phyloP scores from a whole-genome alignment of 1,140 invertebrate species.

The Lordiphosa collinella region DNA sequence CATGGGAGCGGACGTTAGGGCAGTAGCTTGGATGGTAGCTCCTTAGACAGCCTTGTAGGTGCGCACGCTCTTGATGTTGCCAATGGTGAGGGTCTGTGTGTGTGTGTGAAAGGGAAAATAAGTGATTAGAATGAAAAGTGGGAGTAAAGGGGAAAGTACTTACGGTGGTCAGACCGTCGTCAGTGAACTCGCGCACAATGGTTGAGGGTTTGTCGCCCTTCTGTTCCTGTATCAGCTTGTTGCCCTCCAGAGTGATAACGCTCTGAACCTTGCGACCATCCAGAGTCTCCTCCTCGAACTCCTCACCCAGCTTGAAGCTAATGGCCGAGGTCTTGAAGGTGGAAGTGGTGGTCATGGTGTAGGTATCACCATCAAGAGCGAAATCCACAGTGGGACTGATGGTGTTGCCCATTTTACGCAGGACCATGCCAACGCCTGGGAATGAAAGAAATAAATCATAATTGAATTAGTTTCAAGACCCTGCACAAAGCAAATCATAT shows the following conservation, averaged over 20 bases:
- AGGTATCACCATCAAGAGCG: conserved; percentile 83
- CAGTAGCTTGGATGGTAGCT: conserved; percentile 1
- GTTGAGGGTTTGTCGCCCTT: conserved; percentile 84
- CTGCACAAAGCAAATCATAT: conserved; percentile 70
- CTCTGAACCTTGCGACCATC: conserved; percentile 92
- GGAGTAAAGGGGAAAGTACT: conserved; percentile 20
- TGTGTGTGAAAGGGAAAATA: too few relatives aligned
- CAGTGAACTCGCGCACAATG: conserved; percentile 85
- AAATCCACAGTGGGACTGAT: conserved; percentile 89
- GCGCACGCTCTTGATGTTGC: conserved; percentile 86
- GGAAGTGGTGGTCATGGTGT: conserved; percentile 88
- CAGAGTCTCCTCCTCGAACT: conserved; percentile 92
- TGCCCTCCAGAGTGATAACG: conserved; percentile 84
- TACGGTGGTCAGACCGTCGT: conserved; percentile 86
- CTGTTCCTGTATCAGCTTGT: conserved; percentile 86
- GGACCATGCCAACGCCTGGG: conserved; percentile 88
- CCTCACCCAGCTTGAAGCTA: conserved; percentile 89
- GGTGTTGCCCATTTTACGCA: conserved; percentile 87
- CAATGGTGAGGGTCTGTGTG: conserved; percentile 85
- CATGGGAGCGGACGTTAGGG: conserved; percentile 23
- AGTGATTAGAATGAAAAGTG: background rate
- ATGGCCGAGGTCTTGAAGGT: conserved; percentile 91
- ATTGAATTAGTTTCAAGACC: conserved; percentile 67
- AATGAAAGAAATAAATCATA: conserved; percentile 33
- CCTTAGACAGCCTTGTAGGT: conserved; percentile 83